Evolutionary conservation across 2,113 vertebrate genomes (phyloP), one percentile per base, ranked within the genome.

Genomic region (Bujurquina vittata): DNA sequence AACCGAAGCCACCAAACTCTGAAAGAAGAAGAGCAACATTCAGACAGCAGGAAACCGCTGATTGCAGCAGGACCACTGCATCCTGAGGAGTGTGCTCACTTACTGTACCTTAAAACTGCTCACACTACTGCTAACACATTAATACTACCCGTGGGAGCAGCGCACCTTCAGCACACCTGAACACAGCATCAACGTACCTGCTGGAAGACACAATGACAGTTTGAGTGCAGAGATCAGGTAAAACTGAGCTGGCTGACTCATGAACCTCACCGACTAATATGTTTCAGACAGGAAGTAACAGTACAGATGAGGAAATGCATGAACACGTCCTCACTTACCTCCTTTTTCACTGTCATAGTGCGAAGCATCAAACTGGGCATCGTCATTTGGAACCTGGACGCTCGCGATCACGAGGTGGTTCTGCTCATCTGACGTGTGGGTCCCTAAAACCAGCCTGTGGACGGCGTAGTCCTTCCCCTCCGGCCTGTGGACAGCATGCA

Each of bases 1-100:
- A 98, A 80, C 98, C 97, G 94, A 99, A 98, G 61, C 97, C 98
- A 60, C 96, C 97, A 91, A 98, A 97, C 91, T 98, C 98, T 99
- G 90, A 67, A 1, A 10, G 79, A 1, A 10, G 79, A 26, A 60
- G 15, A 82, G 58, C 23, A 60, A 43, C 4, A 88, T n/a, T 15
- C 3, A 72, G 18, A 75, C 5, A 10, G 22, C 3, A 75, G 29
- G 46, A 18, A 72, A 54, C 67, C 14, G 46, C 46, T 7, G 26
- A 52, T 17, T 6, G 43, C 17, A 10, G 65, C 40, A 1, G 10
- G 23, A 67, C 63, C 9, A 37, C 63, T 22, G 1, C 15, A 17
- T 52, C 43, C 65, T 31, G 65, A 49, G 9, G 17, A 20, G 14
- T 2, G 46, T 2, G 46, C 46, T 49, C 15, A 1, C 52, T 20